Percentiles rank a stretch among this genome's conserved stretches.
Conservation (phyloP, 2,797 vertebrate species). For the Dryobates pubescens region DNA sequence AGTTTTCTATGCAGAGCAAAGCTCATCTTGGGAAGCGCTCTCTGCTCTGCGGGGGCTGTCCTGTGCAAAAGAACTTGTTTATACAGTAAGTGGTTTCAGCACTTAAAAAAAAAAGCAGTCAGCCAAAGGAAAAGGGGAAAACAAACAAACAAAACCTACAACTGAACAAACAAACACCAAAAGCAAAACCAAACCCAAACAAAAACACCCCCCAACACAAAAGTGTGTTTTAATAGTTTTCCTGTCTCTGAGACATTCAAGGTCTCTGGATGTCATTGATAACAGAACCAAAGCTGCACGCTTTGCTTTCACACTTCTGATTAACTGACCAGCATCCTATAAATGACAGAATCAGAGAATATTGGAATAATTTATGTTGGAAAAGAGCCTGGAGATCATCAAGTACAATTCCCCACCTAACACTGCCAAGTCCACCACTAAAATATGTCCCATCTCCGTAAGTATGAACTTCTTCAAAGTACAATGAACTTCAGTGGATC, state of each 20-base stretch:
- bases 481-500: background rate
- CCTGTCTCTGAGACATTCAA: background rate
- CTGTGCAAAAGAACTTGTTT: accelerated
- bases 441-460: background rate
- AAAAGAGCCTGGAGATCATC: background rate
- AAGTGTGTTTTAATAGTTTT: background rate
- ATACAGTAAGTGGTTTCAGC: background rate
- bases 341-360: background rate
- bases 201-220: background rate
- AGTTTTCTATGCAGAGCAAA: accelerated
- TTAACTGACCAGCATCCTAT: background rate
- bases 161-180: background rate
- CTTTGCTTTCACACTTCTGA: background rate
- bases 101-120: background rate
- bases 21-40: accelerated
- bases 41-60: background rate
- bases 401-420: accelerated
- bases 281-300: background rate
- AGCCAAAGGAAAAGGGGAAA: no score
- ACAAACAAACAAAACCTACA: background rate
- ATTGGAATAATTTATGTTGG: background rate
- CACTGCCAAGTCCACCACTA: background rate
- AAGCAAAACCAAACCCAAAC: background rate
- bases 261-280: background rate
- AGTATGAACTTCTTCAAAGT: background rate